A percentile compares a stretch with the other conserved stretches of the same genome.
Conservation (phyloP, 2,888 invertebrate species). For the Pediacus dermestoides region DNA sequence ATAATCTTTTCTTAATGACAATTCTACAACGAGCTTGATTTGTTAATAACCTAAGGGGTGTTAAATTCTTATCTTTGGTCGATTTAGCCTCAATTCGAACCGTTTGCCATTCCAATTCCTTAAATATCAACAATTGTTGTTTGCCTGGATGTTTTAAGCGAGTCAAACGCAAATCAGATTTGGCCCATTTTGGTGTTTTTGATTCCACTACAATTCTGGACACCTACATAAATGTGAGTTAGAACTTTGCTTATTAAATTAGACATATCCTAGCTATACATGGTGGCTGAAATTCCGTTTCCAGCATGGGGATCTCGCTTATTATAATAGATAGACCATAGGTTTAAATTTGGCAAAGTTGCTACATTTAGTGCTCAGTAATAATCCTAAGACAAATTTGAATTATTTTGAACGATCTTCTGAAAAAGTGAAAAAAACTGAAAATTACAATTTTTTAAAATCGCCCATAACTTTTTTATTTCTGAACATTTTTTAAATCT, state of each 20-base stretch:
- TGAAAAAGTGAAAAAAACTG: too few relatives aligned
- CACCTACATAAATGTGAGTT: slow-evolving; percentile 58
- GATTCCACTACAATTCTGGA: slow-evolving; percentile 91
- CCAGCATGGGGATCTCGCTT: too few relatives aligned
- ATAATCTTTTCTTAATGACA: slow-evolving; percentile 89
- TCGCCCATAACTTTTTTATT: too few relatives aligned
- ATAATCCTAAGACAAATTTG: too few relatives aligned
- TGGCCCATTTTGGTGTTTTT: slow-evolving; percentile 86
- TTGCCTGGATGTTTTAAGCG: slow-evolving; percentile 85
- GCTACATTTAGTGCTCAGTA: too few relatives aligned
- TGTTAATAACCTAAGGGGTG: slow-evolving; percentile 87
- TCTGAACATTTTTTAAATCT: too few relatives aligned
- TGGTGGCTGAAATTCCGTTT: too few relatives aligned
- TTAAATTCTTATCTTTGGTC: slow-evolving; percentile 69
- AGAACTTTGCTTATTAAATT: neutral
- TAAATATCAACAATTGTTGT: slow-evolving; percentile 91
- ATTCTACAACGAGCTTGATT: slow-evolving; percentile 94
- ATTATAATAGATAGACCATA: too few relatives aligned
- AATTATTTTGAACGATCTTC: too few relatives aligned
- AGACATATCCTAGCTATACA: neutral
- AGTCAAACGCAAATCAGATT: slow-evolving; percentile 83
- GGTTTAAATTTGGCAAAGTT: too few relatives aligned
- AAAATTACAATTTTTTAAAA: too few relatives aligned
- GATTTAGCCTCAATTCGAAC: slow-evolving; percentile 92
- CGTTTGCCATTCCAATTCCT: slow-evolving; percentile 96